Evolutionary conservation across 2,797 vertebrate species (phyloP).

Genomic region (Coccyzus lansbergi): DNA sequence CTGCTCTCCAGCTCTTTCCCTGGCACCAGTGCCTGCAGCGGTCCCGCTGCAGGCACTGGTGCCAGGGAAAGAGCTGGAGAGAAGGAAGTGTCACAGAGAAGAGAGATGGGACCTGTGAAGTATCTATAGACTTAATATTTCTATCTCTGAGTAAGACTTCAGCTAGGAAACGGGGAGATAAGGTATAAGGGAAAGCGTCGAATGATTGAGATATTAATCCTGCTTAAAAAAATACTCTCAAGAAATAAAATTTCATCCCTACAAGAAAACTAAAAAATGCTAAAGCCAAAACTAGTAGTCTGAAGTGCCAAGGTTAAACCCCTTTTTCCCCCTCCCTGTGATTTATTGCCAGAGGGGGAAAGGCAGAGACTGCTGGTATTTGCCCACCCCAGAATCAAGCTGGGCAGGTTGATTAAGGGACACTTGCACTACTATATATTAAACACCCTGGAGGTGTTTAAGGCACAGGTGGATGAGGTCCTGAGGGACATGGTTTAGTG

Average conservation of each 20-base stretch:
- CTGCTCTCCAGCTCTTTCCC: too few relatives aligned
- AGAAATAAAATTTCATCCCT: neutral
- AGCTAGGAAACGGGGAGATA: neutral
- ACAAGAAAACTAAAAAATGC: neutral
- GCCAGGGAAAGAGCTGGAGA: conserved; percentile 15
- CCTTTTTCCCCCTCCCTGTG: neutral
- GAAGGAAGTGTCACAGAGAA: neutral
- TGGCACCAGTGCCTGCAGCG: too few relatives aligned
- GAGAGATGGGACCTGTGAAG: neutral
- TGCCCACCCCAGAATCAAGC: neutral
- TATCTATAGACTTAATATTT: neutral
- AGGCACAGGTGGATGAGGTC: too few relatives aligned
- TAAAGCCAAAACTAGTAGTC: neutral
- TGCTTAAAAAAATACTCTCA: neutral
- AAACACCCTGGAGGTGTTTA: too few relatives aligned
- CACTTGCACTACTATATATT: neutral
- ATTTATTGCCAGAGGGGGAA: neutral
- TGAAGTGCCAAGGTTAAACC: neutral
- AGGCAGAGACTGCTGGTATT: neutral
- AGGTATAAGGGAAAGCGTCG: neutral
- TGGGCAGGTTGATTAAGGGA: neutral
- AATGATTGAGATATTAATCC: neutral
- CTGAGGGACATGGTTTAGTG: too few relatives aligned
- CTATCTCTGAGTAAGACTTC: neutral
- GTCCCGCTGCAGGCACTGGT: neutral